Evolutionary conservation across 2,113 vertebrate species (phyloP).

Genomic region (Laterallus jamaicensis): DNA sequence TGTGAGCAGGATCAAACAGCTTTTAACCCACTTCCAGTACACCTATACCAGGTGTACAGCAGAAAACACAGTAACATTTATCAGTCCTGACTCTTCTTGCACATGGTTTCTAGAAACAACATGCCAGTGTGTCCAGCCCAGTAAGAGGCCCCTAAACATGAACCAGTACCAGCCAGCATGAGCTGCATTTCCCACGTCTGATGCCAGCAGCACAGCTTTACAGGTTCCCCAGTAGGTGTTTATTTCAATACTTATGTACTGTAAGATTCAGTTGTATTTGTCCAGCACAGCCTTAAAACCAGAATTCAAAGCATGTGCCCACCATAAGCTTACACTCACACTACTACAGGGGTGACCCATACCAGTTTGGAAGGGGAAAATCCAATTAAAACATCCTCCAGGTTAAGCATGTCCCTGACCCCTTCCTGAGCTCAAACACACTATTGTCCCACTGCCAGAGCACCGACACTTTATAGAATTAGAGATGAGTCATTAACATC

Average conservation of each 20-base stretch:
- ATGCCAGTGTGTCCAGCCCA: not conserved
- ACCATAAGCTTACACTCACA: not conserved
- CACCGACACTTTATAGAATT: accelerated
- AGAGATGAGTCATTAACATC: not conserved
- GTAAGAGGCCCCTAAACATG: not conserved
- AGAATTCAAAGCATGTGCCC: not conserved
- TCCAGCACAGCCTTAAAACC: not conserved
- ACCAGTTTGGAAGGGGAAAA: not conserved
- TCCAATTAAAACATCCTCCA: not conserved
- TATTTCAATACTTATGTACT: not conserved
- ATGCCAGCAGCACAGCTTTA: not conserved
- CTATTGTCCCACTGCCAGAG: not conserved
- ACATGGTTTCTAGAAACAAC: not conserved
- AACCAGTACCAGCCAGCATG: accelerated
- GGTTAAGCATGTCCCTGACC: not conserved
- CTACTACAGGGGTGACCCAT: not conserved
- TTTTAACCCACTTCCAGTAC: not conserved
- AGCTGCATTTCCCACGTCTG: not conserved
- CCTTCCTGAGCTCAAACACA: not conserved
- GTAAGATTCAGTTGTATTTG: not conserved
- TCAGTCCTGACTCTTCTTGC: not conserved
- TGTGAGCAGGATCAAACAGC: not conserved
- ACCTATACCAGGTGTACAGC: not conserved
- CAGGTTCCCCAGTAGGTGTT: not conserved
- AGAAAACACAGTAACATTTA: not conserved